Evolutionary conservation across 2,888 invertebrate genomes (phyloP).

Genomic region (Dynastes maya): DNA sequence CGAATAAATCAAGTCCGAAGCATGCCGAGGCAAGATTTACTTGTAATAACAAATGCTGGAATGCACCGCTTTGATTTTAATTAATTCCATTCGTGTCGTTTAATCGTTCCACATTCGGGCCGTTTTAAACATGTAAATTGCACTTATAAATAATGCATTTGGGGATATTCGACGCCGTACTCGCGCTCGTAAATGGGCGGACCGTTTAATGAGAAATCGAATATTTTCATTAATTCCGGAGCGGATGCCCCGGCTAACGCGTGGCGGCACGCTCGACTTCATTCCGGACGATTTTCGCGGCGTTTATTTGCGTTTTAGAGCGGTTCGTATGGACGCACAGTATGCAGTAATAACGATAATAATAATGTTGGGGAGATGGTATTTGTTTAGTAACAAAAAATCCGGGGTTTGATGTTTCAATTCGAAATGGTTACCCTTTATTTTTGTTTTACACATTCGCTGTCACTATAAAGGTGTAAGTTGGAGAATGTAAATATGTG

Average conservation of each 20-base stretch:
- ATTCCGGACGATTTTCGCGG: neutral
- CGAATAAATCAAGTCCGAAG: neutral
- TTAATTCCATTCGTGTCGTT: conserved; percentile 27
- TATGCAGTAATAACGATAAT: too few species aligned
- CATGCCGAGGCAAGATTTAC: neutral
- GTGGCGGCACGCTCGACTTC: neutral
- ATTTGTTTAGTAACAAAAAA: too few species aligned
- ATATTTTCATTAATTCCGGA: conserved; percentile 36
- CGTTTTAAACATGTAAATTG: conserved; percentile 34
- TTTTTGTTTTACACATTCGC: too few species aligned
- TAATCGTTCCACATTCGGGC: conserved; percentile 24
- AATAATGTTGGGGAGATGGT: too few species aligned
- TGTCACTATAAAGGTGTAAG: too few species aligned
- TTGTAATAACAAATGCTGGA: neutral
- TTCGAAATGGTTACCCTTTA: too few species aligned
- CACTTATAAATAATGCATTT: conserved; percentile 37
- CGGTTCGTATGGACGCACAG: too few species aligned
- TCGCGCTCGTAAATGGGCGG: conserved; percentile 10
- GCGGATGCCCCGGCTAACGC: neutral
- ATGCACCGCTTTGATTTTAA: conserved; percentile 3
- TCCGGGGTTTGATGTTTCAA: too few species aligned
- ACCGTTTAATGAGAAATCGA: conserved; percentile 33
- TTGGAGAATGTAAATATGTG: too few species aligned
- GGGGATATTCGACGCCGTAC: neutral
- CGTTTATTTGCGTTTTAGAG: too few species aligned